A percentile compares a stretch with the other conserved stretches of the same genome.
Evolutionary conservation across 2,113 vertebrate species (phyloP).

Genomic region (Nematolebias whitei): DNA sequence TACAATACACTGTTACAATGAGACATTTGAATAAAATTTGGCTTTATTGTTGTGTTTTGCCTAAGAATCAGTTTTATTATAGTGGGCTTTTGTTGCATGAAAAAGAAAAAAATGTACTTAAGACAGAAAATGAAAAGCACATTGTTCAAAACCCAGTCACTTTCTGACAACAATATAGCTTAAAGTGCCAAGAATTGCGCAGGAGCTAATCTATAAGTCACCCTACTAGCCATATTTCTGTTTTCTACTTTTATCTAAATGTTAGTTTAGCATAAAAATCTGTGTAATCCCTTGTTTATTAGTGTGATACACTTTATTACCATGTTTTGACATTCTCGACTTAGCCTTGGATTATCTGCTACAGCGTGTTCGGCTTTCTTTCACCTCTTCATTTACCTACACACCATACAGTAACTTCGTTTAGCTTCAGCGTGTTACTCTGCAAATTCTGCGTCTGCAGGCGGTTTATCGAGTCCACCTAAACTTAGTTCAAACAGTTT

Average conservation of each 20-base stretch:
- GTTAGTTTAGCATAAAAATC: neutral
- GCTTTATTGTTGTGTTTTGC: too few species aligned
- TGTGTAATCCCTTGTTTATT: neutral
- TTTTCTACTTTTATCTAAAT: neutral
- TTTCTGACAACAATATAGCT: neutral
- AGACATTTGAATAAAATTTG: too few species aligned
- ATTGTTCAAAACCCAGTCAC: neutral
- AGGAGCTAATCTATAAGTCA: neutral
- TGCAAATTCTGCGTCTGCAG: constrained; percentile 9
- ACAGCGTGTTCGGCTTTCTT: constrained; percentile 24
- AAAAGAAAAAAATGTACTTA: neutral
- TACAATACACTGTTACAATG: too few species aligned
- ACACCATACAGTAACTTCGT: constrained; percentile 7
- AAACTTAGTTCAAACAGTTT: constrained; percentile 26
- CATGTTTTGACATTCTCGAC: neutral
- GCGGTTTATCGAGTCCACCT: constrained; percentile 5
- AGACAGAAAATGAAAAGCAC: neutral
- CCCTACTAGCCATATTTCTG: neutral
- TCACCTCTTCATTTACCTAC: neutral
- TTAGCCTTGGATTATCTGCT: constrained; percentile 20
- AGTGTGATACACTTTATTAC: neutral
- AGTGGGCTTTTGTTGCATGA: neutral
- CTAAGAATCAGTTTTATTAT: neutral
- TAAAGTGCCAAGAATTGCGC: neutral
- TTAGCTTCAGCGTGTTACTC: constrained; percentile 6